Evolutionary conservation across 2,888 invertebrate genomes (phyloP), one percentile per base, ranked within the genome.

Genomic region (Tachina lurida): DNA sequence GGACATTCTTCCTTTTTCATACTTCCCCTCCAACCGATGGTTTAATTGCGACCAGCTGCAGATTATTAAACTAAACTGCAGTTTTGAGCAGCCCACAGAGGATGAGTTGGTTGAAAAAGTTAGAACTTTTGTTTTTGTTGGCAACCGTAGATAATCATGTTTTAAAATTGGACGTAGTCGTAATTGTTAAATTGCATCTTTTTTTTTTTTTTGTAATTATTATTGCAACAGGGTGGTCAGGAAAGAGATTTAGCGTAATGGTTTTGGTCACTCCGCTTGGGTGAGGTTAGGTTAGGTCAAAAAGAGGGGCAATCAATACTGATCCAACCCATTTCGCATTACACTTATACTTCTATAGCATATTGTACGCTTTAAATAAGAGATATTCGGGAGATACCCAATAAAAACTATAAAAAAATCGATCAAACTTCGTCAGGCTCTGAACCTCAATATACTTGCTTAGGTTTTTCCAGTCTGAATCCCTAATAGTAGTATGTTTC

Each of bases 31-130:
- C 31, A 7, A 5, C 19, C 19, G 41, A 56, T 73, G 62, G 10
- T n/a, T 75, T 47, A 75, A 75, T 39, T 62, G 81, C 68, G 54
- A 70, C 68, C 81, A 81, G 81, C 68, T 81, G 74, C 22, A 58
- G 47, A 19, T 49, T 54, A 62, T 63, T 71, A 79, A 79, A 63
- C 19, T 31, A 71, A 70, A 71, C 2, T 63, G 62, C 62, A 70
- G 15, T 70, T 54, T 62, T 19, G 47, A 71, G 17, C 9, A 39
- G 19, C 63, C 71, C 71, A 41, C 41, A 31, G 52, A 31, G 62
- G 12, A n/a, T 4, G 52, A 52, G 7, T 19, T 15, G 10, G 58
- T 19, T 9, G n/a, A 4, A 52, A 60, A 47, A 77, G 41, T 31
- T 43, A 17, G 13, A 17, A 49, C 10, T 73, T 17, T 60, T 41